Evolutionary conservation across 2,888 invertebrate genomes (phyloP).

Genomic region (Cataglyphis altisquamis): DNA sequence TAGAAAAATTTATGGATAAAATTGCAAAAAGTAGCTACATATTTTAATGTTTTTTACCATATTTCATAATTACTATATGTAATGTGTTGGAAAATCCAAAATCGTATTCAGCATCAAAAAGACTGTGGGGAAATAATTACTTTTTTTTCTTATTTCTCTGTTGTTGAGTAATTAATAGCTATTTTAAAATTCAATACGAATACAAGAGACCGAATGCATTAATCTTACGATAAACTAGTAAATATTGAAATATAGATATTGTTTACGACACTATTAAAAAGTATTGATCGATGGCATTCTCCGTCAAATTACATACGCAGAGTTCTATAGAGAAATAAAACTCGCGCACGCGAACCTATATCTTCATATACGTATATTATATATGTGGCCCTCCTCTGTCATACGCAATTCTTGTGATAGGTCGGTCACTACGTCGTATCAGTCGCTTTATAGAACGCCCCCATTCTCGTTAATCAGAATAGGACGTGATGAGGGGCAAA

Average conservation of each 20-base stretch:
- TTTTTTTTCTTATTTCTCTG: background rate
- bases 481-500: background rate
- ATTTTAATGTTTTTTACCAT: background rate
- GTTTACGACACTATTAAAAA: constrained; percentile 1
- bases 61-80: background rate
- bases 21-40: background rate
- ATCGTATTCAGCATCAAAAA: background rate
- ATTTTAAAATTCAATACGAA: background rate
- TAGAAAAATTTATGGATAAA: background rate
- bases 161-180: background rate
- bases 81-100: background rate
- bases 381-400: background rate
- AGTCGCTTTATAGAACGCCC: background rate
- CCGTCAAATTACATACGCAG: background rate
- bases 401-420: constrained; percentile 19
- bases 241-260: background rate
- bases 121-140: background rate
- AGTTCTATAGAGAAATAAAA: background rate
- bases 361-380: background rate
- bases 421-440: background rate
- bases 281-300: constrained; percentile 10
- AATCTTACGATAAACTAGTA: background rate
- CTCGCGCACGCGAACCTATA: background rate
- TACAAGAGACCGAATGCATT: background rate
- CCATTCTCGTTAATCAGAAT: constrained; percentile 8